A percentile compares a stretch with the other conserved stretches of the same genome.
These are phyloP conservation scores for Xanthorhoe designata DNA, from an alignment of 2,888 invertebrate genomes.

Conservation along the genomic window DNA sequence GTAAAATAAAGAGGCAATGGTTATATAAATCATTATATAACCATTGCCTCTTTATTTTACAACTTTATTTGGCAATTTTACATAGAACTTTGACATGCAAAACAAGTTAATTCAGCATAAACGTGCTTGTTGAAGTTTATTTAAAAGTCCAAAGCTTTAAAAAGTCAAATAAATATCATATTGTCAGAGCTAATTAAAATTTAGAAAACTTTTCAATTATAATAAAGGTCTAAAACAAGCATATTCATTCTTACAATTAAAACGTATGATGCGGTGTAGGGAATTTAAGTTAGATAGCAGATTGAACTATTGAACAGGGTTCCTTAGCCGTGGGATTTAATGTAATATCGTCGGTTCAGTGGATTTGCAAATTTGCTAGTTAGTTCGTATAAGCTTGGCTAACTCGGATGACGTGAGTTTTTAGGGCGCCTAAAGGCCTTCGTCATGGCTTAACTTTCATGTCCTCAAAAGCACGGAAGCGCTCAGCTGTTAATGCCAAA, in stretches of 20 bases:
- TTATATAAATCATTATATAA: neutral
- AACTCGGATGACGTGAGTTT: neutral
- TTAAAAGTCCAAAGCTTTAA: neutral
- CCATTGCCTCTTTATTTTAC: neutral
- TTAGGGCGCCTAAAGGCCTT: neutral
- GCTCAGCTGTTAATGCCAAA: too few species aligned
- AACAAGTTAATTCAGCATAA: neutral
- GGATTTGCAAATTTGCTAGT: neutral
- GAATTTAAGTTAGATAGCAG: slow-evolving; percentile 33
- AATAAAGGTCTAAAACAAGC: slow-evolving; percentile 1
- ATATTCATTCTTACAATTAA: slow-evolving; percentile 20
- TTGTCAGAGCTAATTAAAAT: slow-evolving; percentile 8
- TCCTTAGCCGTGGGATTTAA: slow-evolving; percentile 14
- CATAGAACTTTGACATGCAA: neutral
- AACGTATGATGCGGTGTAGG: slow-evolving; percentile 17
- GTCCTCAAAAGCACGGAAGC: too few species aligned
- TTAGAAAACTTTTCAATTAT: slow-evolving; percentile 23
- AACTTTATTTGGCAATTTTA: neutral
- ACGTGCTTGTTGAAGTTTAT: neutral
- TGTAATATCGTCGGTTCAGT: slow-evolving; percentile 14
- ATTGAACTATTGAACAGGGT: slow-evolving; percentile 26
- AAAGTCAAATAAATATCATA: neutral
- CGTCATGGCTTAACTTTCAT: too few species aligned
- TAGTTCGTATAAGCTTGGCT: too few species aligned
- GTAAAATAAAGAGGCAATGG: too few species aligned